These are phyloP conservation scores for Periophthalmus magnuspinnatus DNA, from an alignment of 2,797 vertebrate species.

Conservation along the genomic window DNA sequence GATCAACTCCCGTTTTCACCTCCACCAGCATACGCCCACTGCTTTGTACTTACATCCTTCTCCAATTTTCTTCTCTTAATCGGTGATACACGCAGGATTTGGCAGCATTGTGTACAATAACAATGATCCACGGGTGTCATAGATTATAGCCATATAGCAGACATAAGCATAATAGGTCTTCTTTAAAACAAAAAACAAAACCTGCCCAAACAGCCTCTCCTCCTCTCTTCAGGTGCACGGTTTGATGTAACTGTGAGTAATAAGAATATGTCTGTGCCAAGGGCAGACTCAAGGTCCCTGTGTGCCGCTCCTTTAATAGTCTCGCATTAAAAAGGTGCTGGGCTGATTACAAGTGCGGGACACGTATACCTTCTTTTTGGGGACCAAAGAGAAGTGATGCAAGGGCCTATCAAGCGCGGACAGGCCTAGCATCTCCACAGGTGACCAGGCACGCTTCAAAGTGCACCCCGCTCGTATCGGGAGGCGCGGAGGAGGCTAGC, in stretches of 20 bases:
- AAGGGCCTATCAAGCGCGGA: slow-evolving; percentile 57
- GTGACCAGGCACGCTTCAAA: slow-evolving; percentile 54
- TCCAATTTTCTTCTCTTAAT: too few relatives aligned
- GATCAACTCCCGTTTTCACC: too few relatives aligned
- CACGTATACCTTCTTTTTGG: slow-evolving; percentile 49
- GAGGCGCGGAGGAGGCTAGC: slow-evolving; percentile 25
- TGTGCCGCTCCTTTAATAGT: slow-evolving; percentile 59
- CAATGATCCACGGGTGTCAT: too few relatives aligned
- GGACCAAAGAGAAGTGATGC: slow-evolving; percentile 64
- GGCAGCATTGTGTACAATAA: too few relatives aligned
- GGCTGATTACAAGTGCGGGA: slow-evolving; percentile 61
- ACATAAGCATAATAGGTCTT: too few relatives aligned
- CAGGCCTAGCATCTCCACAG: slow-evolving; percentile 56
- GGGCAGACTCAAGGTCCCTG: slow-evolving; percentile 67
- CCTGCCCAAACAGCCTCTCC: slow-evolving; percentile 38
- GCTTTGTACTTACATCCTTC: too few relatives aligned
- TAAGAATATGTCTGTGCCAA: slow-evolving; percentile 58
- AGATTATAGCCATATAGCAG: too few relatives aligned
- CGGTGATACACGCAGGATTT: too few relatives aligned
- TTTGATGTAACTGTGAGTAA: slow-evolving; percentile 74
- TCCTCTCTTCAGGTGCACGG: slow-evolving; percentile 30
- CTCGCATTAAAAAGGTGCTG: slow-evolving; percentile 63
- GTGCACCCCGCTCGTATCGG: slow-evolving; percentile 39
- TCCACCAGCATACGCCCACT: too few relatives aligned
- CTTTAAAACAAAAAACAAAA: neutral